Percentiles rank a stretch among this genome's conserved stretches.
These are phyloP conservation scores for Amphipyra tragopoginis DNA, from an alignment of 2,888 invertebrate species.

Conservation along the genomic window DNA sequence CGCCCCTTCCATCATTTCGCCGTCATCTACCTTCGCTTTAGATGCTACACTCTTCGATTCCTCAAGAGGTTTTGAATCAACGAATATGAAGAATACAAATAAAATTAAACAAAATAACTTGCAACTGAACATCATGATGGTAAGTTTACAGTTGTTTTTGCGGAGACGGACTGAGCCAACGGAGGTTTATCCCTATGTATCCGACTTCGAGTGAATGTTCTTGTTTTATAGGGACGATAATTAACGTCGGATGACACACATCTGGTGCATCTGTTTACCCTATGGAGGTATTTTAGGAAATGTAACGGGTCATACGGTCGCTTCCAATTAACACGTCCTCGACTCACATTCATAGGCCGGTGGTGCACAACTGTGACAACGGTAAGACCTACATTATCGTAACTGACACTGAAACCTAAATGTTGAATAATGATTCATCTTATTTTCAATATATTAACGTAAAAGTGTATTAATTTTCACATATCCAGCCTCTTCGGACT, in stretches of 20 bases:
- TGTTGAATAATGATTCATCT: neutral
- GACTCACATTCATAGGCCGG: slow-evolving; percentile 74
- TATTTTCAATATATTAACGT: slow-evolving; percentile 10
- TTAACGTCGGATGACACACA: slow-evolving; percentile 80
- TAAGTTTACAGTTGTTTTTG: slow-evolving; percentile 2
- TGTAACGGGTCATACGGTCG: slow-evolving; percentile 83
- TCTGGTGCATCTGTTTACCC: slow-evolving; percentile 83
- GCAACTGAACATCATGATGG: slow-evolving; percentile 60
- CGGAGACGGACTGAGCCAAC: slow-evolving; percentile 41
- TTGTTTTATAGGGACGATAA: slow-evolving; percentile 78
- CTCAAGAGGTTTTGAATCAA: slow-evolving; percentile 68
- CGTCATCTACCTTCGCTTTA: slow-evolving; percentile 43
- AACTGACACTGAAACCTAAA: slow-evolving; percentile 37
- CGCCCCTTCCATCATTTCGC: slow-evolving; percentile 82
- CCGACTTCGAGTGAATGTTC: slow-evolving; percentile 52
- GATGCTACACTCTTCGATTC: slow-evolving; percentile 45
- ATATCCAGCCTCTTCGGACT: neutral
- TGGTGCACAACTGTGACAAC: slow-evolving; percentile 43
- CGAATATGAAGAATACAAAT: slow-evolving; percentile 59
- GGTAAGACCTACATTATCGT: slow-evolving; percentile 51
- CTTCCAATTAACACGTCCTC: slow-evolving; percentile 83
- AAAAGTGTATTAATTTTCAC: slow-evolving; percentile 21
- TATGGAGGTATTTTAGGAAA: slow-evolving; percentile 80
- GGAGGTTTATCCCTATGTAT: slow-evolving; percentile 75
- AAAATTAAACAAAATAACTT: slow-evolving; percentile 64